phyloP scores from a whole-genome alignment of 2,888 invertebrate species.

The Morpho helenor region DNA sequence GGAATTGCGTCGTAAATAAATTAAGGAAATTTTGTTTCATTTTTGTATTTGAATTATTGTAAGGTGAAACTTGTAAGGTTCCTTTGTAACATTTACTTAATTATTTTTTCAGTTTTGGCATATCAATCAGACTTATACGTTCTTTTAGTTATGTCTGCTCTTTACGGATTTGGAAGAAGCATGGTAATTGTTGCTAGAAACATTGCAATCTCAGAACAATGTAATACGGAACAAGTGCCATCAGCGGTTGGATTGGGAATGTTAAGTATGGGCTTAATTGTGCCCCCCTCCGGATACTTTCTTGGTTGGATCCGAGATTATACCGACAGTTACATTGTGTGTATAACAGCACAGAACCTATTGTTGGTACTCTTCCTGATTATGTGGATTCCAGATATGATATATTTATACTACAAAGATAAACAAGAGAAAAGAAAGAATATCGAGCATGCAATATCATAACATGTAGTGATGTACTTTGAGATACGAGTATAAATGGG shows the following conservation, averaged over 20 bases:
- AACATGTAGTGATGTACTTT: slow-evolving; percentile 19
- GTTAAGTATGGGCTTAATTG: slow-evolving; percentile 84
- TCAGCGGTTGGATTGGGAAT: slow-evolving; percentile 86
- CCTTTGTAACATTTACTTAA: background rate
- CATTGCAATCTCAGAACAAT: slow-evolving; percentile 83
- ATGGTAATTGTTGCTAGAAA: slow-evolving; percentile 84
- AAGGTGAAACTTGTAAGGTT: no score
- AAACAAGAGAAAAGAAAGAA: slow-evolving; percentile 34
- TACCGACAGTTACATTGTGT: slow-evolving; percentile 80
- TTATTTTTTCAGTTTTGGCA: slow-evolving; percentile 9
- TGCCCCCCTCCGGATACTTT: slow-evolving; percentile 82
- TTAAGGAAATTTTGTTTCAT: no score
- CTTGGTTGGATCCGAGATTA: slow-evolving; percentile 83
- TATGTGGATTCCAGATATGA: slow-evolving; percentile 81
- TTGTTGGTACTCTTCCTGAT: slow-evolving; percentile 73
- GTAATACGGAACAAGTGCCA: slow-evolving; percentile 78
- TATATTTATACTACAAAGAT: slow-evolving; percentile 53
- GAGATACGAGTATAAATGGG: background rate
- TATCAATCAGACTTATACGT: background rate
- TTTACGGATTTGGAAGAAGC: background rate
- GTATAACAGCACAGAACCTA: slow-evolving; percentile 81
- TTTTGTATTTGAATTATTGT: no score
- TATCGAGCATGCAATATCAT: slow-evolving; percentile 40
- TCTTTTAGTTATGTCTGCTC: background rate
- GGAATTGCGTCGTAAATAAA: no score